Conservation (phyloP, 2,797 vertebrate genomes). For the Esox masquinongy region DNA sequence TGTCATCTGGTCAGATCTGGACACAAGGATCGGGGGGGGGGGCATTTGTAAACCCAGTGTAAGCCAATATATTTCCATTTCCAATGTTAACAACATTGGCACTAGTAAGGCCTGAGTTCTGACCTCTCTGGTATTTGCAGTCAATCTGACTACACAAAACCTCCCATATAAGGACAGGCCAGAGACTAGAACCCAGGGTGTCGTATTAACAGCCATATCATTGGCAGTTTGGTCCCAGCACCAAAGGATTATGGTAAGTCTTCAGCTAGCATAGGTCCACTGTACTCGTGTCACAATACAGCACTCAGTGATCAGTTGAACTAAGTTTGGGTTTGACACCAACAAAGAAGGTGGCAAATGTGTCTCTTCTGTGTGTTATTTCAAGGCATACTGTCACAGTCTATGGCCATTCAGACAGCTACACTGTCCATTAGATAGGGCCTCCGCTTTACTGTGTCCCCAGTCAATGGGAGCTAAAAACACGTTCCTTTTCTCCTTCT, state of each 20-base stretch:
- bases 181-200: not conserved
- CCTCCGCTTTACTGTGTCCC: constrained; percentile 1
- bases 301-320: not conserved
- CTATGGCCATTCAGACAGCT: not conserved
- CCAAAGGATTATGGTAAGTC: not conserved
- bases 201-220: not conserved
- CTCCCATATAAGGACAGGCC: not conserved
- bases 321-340: not conserved
- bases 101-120: not conserved
- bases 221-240: not conserved
- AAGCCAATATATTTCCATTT: not conserved
- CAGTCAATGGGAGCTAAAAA: not conserved
- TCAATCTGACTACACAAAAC: not conserved
- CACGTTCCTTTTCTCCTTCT: not conserved
- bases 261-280: not conserved
- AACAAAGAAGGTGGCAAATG: not conserved
- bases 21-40: not conserved
- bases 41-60: not conserved
- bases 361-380: not conserved
- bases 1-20: not conserved
- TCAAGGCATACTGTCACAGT: not conserved
- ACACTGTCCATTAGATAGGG: constrained; percentile 4
- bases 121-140: not conserved
- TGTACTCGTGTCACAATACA: not conserved
- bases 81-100: no score